Evolutionary conservation across 2,888 invertebrate genomes (phyloP).

Genomic region (Callinectes sapidus): DNA sequence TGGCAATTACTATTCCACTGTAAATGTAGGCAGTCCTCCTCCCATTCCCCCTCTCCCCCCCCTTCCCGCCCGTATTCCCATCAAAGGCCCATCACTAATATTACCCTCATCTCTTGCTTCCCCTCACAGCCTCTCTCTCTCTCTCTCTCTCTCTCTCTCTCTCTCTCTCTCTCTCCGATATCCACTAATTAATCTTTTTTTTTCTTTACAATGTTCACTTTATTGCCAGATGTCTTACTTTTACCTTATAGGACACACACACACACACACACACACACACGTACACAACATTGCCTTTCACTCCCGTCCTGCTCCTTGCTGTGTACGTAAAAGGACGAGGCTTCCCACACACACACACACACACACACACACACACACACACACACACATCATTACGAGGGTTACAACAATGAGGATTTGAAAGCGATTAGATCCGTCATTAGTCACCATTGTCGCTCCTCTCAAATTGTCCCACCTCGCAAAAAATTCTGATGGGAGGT

Average conservation of each 20-base stretch:
- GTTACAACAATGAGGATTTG: conserved; percentile 4
- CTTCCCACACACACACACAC: background rate
- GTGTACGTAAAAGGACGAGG: too few relatives aligned
- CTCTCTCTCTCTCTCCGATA: background rate
- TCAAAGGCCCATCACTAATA: background rate
- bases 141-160: conserved; percentile 3
- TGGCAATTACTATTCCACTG: background rate
- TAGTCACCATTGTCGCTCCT: background rate
- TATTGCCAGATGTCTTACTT: too few relatives aligned
- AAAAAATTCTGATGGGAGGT: background rate
- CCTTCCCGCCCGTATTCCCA: background rate
- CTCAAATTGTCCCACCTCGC: background rate
- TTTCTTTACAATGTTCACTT: too few relatives aligned
- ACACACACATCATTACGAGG: background rate
- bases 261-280: conserved; percentile 7
- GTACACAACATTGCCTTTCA: background rate
- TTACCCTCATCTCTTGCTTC: background rate
- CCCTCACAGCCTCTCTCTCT: background rate
- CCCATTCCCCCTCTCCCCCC: background rate
- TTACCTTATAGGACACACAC: background rate
- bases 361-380: conserved; percentile 3
- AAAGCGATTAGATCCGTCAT: background rate
- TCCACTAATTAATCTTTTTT: too few relatives aligned
- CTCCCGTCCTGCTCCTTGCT: background rate
- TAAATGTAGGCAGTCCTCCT: background rate